Evolutionary conservation across 2,888 invertebrate genomes (phyloP).

Genomic region (Scaptomyza cyrtandrae): DNA sequence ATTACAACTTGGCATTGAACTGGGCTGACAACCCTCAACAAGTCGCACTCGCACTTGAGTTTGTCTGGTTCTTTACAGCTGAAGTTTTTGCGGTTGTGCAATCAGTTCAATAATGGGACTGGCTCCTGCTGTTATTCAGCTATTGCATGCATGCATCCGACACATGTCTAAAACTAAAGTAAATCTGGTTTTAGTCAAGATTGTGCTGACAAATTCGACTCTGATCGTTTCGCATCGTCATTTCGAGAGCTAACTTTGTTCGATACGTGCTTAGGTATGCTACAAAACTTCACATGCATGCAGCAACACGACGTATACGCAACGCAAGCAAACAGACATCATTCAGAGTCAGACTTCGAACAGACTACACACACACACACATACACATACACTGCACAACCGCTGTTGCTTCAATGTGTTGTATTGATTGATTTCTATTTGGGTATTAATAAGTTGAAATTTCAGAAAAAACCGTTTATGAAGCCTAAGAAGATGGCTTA

Average conservation of each 20-base stretch:
- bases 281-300: constrained; percentile 19
- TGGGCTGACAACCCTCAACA: background rate
- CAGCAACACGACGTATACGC: constrained; percentile 14
- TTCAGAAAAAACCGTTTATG: too few relatives aligned
- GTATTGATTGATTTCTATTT: too few relatives aligned
- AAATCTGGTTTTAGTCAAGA: constrained; percentile 1
- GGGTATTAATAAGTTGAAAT: too few relatives aligned
- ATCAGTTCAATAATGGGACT: background rate
- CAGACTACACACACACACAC: too few relatives aligned
- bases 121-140: background rate
- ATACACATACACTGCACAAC: too few relatives aligned
- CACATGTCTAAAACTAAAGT: constrained; percentile 9
- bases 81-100: constrained; percentile 2
- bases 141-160: constrained; percentile 25
- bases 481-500: too few relatives aligned
- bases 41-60: background rate
- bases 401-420: background rate
- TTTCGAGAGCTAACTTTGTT: constrained; percentile 20
- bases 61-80: background rate
- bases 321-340: constrained; percentile 2
- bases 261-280: constrained; percentile 10
- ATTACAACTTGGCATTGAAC: constrained; percentile 18
- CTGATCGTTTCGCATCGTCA: background rate
- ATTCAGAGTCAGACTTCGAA: too few relatives aligned
- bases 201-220: background rate